phyloP scores from a whole-genome alignment of 2,113 vertebrate species.

The Phylloscopus trochilus region DNA sequence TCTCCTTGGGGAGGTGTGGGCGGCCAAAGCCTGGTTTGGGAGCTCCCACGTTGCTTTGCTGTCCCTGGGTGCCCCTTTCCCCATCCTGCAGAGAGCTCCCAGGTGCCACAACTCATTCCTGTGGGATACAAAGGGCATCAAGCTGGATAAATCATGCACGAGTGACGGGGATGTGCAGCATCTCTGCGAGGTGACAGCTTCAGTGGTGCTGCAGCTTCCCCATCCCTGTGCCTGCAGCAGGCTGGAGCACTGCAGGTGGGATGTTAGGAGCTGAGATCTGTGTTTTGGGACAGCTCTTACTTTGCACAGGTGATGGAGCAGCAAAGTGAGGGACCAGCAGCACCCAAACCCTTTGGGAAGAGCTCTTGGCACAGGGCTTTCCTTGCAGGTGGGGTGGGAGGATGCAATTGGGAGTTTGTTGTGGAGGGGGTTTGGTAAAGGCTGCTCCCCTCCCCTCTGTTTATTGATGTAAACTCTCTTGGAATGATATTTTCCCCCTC shows the following conservation, averaged over 20 bases:
- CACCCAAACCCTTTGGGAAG: not conserved
- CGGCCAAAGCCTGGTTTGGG: not conserved
- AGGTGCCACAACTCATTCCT: not conserved
- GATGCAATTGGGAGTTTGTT: not conserved
- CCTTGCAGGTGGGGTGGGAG: not conserved
- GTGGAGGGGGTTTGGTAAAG: not conserved
- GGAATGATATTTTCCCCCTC: not conserved
- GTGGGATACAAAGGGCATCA: not conserved
- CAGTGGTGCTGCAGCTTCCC: fast-evolving
- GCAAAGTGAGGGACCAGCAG: fast-evolving
- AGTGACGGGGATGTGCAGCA: fast-evolving
- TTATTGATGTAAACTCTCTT: not conserved
- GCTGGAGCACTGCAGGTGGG: not conserved
- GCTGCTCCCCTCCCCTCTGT: not conserved
- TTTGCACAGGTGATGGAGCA: not conserved
- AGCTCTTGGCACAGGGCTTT: not conserved
- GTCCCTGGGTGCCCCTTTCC: not conserved
- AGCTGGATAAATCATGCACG: not conserved
- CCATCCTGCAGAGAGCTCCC: not conserved
- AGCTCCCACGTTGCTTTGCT: fast-evolving
- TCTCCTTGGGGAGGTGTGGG: not conserved
- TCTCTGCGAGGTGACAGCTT: not conserved
- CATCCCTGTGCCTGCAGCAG: not conserved
- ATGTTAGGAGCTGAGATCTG: fast-evolving
- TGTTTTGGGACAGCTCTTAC: not conserved